Percentiles rank a stretch among this genome's conserved stretches.
Conservation (phyloP, 2,888 invertebrate species). For the Rhamnusium bicolor region DNA sequence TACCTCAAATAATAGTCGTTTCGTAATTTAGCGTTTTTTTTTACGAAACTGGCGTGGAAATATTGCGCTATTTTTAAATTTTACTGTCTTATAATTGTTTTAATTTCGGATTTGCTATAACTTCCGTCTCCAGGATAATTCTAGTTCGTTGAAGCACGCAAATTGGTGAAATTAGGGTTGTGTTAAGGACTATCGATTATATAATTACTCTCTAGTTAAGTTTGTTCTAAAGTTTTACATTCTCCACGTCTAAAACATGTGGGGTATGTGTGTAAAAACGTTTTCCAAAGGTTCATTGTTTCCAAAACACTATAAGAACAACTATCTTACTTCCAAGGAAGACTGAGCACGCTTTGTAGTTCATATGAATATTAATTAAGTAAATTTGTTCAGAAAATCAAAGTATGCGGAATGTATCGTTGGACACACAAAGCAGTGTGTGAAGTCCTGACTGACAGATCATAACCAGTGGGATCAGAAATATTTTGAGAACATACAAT, state of each 20-base stretch:
- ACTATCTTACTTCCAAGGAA: neutral
- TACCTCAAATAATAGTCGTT: conserved; percentile 11
- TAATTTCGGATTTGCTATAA: neutral
- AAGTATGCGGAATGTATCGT: neutral
- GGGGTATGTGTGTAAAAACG: conserved; percentile 8
- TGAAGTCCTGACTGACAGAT: neutral
- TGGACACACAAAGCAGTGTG: neutral
- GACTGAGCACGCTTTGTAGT: neutral
- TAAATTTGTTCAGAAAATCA: neutral
- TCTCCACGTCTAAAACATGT: conserved; percentile 14
- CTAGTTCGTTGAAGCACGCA: neutral
- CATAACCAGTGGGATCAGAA: no score
- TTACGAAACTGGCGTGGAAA: neutral
- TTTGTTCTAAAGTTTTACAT: conserved; percentile 31
- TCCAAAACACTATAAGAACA: neutral
- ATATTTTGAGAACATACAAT: no score
- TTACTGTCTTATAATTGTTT: neutral
- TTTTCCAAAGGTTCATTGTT: conserved; percentile 16
- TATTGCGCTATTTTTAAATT: neutral
- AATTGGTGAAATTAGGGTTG: conserved; percentile 23
- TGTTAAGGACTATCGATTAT: conserved; percentile 35
- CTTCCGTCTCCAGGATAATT: conserved; percentile 11
- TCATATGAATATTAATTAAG: neutral
- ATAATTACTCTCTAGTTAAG: conserved; percentile 25
- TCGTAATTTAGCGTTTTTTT: conserved; percentile 11